Conservation (phyloP, 2,888 invertebrate species). For the Drosophila austrosaltans region DNA sequence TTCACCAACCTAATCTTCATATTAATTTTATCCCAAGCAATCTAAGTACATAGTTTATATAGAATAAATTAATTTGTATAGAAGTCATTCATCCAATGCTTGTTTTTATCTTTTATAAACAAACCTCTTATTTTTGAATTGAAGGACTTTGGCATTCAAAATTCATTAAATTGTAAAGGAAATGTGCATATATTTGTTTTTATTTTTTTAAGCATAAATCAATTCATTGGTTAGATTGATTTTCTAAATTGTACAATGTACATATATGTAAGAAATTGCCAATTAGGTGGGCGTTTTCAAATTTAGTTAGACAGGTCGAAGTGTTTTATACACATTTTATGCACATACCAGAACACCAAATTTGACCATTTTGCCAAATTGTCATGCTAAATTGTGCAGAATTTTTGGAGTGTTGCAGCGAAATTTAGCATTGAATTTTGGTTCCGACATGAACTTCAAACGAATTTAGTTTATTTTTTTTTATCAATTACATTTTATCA, state of each 20-base stretch:
- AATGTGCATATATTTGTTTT: not conserved
- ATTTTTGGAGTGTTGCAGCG: slow-evolving; percentile 41
- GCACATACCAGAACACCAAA: slow-evolving; percentile 37
- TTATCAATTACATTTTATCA: not conserved
- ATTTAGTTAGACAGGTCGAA: slow-evolving; percentile 9
- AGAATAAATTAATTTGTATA: no score
- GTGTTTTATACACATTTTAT: slow-evolving; percentile 6
- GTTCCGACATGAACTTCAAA: slow-evolving; percentile 53
- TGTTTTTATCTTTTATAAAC: no score
- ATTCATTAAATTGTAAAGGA: not conserved
- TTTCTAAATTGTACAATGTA: slow-evolving; percentile 33
- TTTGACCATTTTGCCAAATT: slow-evolving; percentile 28
- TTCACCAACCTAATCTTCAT: no score
- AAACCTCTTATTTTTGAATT: no score
- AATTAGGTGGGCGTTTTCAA: slow-evolving; percentile 36
- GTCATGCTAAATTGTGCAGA: slow-evolving; percentile 26
- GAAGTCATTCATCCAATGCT: no score
- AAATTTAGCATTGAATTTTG: slow-evolving; percentile 58
- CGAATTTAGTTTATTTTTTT: slow-evolving; percentile 23
- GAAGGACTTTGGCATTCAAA: not conserved
- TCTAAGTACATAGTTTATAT: no score
- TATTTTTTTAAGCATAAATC: not conserved
- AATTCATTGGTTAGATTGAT: slow-evolving; percentile 9
- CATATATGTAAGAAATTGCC: slow-evolving; percentile 38
- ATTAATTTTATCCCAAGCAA: no score